phyloP scores from a whole-genome alignment of 2,797 vertebrate genomes.

The Acanthurus leucopareius region DNA sequence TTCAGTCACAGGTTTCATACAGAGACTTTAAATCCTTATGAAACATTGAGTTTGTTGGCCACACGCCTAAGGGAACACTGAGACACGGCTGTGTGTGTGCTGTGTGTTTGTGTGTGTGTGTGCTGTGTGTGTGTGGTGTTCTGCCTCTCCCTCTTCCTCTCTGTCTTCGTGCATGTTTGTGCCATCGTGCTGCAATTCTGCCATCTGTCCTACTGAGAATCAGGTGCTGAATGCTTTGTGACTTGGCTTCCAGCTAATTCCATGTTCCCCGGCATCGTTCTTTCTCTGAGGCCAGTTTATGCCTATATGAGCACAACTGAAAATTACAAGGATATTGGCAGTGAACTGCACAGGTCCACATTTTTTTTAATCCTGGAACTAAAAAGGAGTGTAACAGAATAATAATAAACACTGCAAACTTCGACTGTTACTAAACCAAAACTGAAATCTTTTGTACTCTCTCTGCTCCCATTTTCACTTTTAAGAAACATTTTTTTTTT shows the following conservation, averaged over 20 bases:
- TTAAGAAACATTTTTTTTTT: not conserved
- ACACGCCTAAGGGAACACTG: constrained; percentile 60
- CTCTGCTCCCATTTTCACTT: constrained; percentile 19
- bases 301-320: constrained; percentile 62
- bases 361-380: constrained; percentile 45
- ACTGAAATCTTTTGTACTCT: not conserved
- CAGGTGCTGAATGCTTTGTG: constrained; percentile 78
- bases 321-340: constrained; percentile 57
- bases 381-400: constrained; percentile 42
- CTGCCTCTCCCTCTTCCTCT: constrained; percentile 56
- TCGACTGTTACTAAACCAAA: constrained; percentile 11
- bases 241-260: constrained; percentile 77
- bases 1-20: constrained; percentile 67
- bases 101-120: constrained; percentile 9
- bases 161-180: constrained; percentile 62
- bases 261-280: constrained; percentile 54
- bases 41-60: constrained; percentile 73
- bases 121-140: constrained; percentile 32
- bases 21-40: constrained; percentile 68
- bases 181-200: constrained; percentile 70
- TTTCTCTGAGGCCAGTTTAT: constrained; percentile 70
- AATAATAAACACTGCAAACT: constrained; percentile 26
- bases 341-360: constrained; percentile 44
- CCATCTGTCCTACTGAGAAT: constrained; percentile 83
- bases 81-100: constrained; percentile 33